Base-by-base conservation (phyloP, 2,113 vertebrate genomes). In the Podocnemis expansa region DNA sequence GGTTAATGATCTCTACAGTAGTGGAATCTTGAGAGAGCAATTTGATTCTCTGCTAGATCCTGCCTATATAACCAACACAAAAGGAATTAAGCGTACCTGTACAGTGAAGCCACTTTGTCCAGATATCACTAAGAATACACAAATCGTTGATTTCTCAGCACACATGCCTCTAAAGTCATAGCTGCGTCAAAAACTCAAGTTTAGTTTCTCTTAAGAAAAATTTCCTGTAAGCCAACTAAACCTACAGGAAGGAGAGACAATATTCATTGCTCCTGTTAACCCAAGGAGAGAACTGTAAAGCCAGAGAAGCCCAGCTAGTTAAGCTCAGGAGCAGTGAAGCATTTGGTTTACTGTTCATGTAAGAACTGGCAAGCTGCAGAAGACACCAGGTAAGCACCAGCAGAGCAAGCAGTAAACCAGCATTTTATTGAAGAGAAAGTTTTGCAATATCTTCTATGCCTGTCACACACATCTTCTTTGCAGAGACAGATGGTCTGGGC, bases 401-500 rank as follows among this genome's bases (percentile, higher is more conserved):
- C 89, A 63, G 49, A 87, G 49, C n/a, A 1, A 2, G 1, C n/a
- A 89, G 88, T 83, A 90, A 97, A 96, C 58, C 91, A 97, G 96
- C 93, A 94, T 8, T 93, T 94, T 92, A 0, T 85, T 76, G 8
- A 21, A 78, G 70, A 83, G 79, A 90, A 89, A 92, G 88, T 96
- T 95, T 45, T 47, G 75, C 83, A 86, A 19, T 88, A 95, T 96
- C 94, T 93, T 41, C 84, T 88, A 96, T 97, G 95, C 93, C 93
- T 87, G 96, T 97, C 96, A 96, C 94, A 97, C 80, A 94, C 93
- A 63, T 29, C 93, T 49, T 95, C 95, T 56, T 87, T 56, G 89
- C 67, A 38, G 85, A 97, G 96, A 98, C 97, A 98, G 97, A 98
- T 95, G 96, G 97, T 82, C 88, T 47, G 16, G 89, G 89, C 93